These are phyloP conservation scores for Brienomyrus longianalis DNA, from an alignment of 2,113 vertebrate species.

Conservation along the genomic window DNA sequence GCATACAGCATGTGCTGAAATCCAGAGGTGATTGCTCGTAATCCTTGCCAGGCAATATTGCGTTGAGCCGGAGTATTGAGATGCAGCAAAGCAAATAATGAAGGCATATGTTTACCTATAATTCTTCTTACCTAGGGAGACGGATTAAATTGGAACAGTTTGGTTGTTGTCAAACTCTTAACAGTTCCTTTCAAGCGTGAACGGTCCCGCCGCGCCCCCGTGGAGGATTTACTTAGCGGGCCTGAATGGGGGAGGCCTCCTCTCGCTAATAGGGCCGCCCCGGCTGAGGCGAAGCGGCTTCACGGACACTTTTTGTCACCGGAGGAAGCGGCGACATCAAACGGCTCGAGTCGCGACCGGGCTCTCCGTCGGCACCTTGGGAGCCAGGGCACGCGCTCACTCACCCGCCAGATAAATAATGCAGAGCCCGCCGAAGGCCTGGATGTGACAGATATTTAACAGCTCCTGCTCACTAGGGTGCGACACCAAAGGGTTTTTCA, in stretches of 20 bases:
- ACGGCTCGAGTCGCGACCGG: slow-evolving; percentile 54
- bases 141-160: slow-evolving; percentile 84
- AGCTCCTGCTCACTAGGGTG: slow-evolving; percentile 46
- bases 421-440: slow-evolving; percentile 51
- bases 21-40: slow-evolving; percentile 64
- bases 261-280: slow-evolving; percentile 74
- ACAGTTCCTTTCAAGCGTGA: slow-evolving; percentile 82
- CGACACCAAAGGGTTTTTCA: slow-evolving; percentile 44
- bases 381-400: slow-evolving; percentile 45
- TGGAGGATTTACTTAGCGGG: slow-evolving; percentile 72
- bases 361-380: slow-evolving; percentile 48
- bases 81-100: slow-evolving; percentile 85
- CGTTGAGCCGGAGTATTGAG: slow-evolving; percentile 70
- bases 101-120: slow-evolving; percentile 87
- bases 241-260: slow-evolving; percentile 75
- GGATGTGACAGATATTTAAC: slow-evolving; percentile 56
- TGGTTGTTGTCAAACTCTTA: slow-evolving; percentile 85
- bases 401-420: slow-evolving; percentile 69
- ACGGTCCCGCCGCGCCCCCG: slow-evolving; percentile 63
- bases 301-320: slow-evolving; percentile 71
- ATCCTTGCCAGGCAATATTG: slow-evolving; percentile 70
- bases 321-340: slow-evolving; percentile 70
- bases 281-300: slow-evolving; percentile 72
- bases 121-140: slow-evolving; percentile 84
- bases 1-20: slow-evolving; percentile 60